Evolutionary conservation across 1,140 invertebrate species (phyloP), one percentile per base, ranked within the genome.

Genomic region (Parasteatoda tepidariorum): DNA sequence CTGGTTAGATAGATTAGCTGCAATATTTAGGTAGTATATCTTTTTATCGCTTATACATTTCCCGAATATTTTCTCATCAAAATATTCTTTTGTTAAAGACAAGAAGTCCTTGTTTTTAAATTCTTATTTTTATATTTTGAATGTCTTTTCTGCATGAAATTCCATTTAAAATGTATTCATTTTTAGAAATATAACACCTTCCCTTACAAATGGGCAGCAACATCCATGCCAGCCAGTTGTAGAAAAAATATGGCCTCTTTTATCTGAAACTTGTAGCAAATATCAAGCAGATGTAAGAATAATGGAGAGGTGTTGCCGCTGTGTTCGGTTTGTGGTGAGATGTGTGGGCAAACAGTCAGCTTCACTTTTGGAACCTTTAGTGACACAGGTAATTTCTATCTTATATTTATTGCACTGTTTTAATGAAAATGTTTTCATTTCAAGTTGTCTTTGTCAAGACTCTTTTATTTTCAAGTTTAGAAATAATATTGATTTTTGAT

Each of bases 1-100:
- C 81, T 99, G 96, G 96, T 90, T 99, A 55, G 97, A 99, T 90
- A 91, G 97, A 86, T 90, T 99, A 78, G 93, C 97, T 24, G 94
- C 95, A 59, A 92, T 99, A 84, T 97, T 98, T 89, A 88, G 90
- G 86, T 83, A 67, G 15, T 9, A 6, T 13, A 3, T 9, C 18
- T 38, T 62, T 33, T 30, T 71, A 55, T 55, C n/a, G 26, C 15
- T 38, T 5, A n/a, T 38, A 41, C 41, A 55, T 2, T 15, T 66
- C 4, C 2, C 11, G 34, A 11, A 15, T 15, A 38, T 18, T n/a
- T 76, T 6, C 66, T 71, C 18, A 38, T 48, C 22, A 48, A 1
- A 30, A 62, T 62, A 62, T 62, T 62, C 13, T 28, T 4, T 28
- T n/a, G n/a, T n/a, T n/a, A n/a, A n/a, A n/a, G n/a, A n/a, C n/a